These are phyloP conservation scores for Seladonia tumulorum DNA, from an alignment of 2,888 invertebrate species.

Conservation along the genomic window DNA sequence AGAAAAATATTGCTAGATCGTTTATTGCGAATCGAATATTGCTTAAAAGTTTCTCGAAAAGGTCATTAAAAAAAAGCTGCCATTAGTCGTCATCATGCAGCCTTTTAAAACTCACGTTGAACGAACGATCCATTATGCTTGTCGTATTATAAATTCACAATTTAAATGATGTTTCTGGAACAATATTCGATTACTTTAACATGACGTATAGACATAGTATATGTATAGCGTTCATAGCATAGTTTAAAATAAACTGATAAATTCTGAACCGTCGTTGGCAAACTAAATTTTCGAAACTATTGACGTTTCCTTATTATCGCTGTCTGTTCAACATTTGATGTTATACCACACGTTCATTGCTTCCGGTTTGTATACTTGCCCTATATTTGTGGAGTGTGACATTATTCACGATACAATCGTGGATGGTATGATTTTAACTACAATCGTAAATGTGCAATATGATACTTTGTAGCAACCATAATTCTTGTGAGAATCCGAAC, in stretches of 20 bases:
- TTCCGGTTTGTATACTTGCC: neutral
- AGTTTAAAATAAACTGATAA: slow-evolving; percentile 21
- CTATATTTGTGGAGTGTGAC: neutral
- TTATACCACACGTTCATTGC: neutral
- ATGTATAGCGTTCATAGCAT: neutral
- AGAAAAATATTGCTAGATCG: too few relatives aligned
- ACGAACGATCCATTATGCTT: neutral
- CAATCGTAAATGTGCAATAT: too few relatives aligned
- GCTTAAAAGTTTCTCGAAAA: too few relatives aligned
- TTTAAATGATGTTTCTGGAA: neutral
- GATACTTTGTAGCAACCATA: too few relatives aligned
- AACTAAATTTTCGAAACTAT: neutral
- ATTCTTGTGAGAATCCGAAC: too few relatives aligned
- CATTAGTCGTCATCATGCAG: neutral
- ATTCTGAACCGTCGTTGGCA: neutral
- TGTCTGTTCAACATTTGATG: neutral
- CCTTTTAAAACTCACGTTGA: neutral
- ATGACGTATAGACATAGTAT: neutral
- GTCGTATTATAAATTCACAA: neutral
- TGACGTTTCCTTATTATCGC: neutral
- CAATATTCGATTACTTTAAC: neutral
- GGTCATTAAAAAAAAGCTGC: too few relatives aligned
- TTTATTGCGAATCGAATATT: too few relatives aligned
- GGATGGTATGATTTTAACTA: too few relatives aligned
- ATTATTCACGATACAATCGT: too few relatives aligned